These are phyloP conservation scores for Anguilla anguilla DNA, from an alignment of 2,797 vertebrate genomes.

Conservation along the genomic window DNA sequence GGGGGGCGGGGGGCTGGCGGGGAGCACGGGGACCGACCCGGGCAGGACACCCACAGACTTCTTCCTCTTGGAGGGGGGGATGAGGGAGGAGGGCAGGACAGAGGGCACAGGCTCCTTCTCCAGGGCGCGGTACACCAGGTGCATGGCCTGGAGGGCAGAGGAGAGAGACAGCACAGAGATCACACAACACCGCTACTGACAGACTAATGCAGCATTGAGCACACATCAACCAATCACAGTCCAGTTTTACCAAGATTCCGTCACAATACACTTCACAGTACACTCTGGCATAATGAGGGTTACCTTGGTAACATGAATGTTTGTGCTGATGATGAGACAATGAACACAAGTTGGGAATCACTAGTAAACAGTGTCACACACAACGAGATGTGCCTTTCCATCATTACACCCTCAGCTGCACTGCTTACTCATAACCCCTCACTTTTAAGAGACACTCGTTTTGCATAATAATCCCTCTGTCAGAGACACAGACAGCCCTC, in stretches of 20 bases:
- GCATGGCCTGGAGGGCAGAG: slow-evolving; percentile 85
- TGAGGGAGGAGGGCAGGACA: slow-evolving; percentile 81
- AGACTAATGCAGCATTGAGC: neutral
- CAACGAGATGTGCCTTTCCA: neutral
- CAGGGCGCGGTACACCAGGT: slow-evolving; percentile 94
- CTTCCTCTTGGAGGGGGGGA: slow-evolving; percentile 93
- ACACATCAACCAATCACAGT: neutral
- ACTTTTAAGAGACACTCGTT: neutral
- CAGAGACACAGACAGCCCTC: too few species aligned
- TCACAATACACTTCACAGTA: neutral
- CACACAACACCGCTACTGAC: neutral
- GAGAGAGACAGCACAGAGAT: neutral
- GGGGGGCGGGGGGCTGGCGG: slow-evolving; percentile 90
- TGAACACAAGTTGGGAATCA: neutral
- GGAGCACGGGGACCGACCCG: slow-evolving; percentile 80
- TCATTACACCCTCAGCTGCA: neutral
- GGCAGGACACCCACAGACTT: slow-evolving; percentile 77
- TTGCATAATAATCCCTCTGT: neutral
- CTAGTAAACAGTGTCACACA: neutral
- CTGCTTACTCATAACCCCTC: neutral
- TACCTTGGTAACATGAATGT: neutral
- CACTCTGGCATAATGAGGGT: neutral
- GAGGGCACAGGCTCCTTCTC: slow-evolving; percentile 96
- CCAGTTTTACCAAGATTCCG: too few species aligned
- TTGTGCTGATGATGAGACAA: neutral